Percentiles rank a stretch among this genome's conserved stretches.
Evolutionary conservation across 2,113 vertebrate species (phyloP).

Genomic region (Glaucidium brasilianum): DNA sequence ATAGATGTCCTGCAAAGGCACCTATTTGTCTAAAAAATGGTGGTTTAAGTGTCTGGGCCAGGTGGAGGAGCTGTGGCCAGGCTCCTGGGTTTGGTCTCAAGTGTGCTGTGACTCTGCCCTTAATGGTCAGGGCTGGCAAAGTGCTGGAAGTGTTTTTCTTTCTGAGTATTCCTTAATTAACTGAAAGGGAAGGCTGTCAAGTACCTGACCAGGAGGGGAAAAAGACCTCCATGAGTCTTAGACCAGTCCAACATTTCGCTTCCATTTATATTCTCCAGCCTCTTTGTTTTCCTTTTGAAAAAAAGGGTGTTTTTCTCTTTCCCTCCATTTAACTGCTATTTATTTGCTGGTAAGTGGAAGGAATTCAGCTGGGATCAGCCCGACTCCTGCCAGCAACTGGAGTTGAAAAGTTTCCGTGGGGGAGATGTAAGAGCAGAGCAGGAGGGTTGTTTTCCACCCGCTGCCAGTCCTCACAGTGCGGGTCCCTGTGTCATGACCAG

Average conservation of each 20-base stretch:
- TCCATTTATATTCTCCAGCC: not conserved
- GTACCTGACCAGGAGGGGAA: not conserved
- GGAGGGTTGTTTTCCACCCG: slow-evolving; percentile 2
- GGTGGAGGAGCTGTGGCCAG: not conserved
- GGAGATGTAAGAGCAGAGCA: slow-evolving; percentile 26
- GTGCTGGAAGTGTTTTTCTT: slow-evolving; percentile 7
- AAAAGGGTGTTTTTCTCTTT: slow-evolving; percentile 35
- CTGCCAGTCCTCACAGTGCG: not conserved
- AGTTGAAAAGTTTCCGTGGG: slow-evolving; percentile 38
- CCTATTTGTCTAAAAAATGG: not conserved
- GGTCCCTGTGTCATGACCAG: not conserved
- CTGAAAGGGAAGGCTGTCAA: slow-evolving; percentile 30
- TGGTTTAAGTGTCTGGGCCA: not conserved
- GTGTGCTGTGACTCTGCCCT: not conserved
- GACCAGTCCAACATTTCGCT: not conserved
- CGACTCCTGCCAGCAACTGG: slow-evolving; percentile 20
- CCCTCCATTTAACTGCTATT: slow-evolving; percentile 43
- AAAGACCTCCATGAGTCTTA: slow-evolving; percentile 14
- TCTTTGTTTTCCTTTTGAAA: slow-evolving; percentile 50
- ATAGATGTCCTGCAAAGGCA: not conserved
- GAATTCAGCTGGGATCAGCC: slow-evolving; percentile 57
- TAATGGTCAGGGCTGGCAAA: slow-evolving; percentile 4
- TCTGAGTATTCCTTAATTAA: slow-evolving; percentile 38
- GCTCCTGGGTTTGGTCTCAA: not conserved
- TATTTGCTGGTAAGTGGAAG: slow-evolving; percentile 60